These are phyloP conservation scores for Motacilla alba DNA, from an alignment of 2,113 vertebrate species.

Conservation along the genomic window DNA sequence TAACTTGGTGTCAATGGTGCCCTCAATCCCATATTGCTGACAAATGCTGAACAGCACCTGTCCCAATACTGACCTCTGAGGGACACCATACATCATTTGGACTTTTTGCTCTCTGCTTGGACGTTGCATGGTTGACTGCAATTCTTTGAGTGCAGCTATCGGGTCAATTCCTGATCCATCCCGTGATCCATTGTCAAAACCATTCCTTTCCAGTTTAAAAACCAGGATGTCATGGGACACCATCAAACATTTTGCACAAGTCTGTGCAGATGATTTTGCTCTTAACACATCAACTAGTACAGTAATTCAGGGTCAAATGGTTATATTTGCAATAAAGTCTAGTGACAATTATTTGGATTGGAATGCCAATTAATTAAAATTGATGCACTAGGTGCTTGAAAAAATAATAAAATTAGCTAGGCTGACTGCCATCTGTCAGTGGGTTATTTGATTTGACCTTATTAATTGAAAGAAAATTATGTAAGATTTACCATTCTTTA, in stretches of 20 bases:
- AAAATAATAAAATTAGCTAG: not conserved
- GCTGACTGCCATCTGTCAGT: not conserved
- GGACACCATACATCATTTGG: not conserved
- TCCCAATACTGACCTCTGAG: not conserved
- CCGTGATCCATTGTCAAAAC: not conserved
- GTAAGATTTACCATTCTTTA: not conserved
- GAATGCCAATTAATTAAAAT: not conserved
- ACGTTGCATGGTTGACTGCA: rapidly evolving
- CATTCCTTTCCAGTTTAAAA: not conserved
- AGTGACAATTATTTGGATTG: not conserved
- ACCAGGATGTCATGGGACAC: no score
- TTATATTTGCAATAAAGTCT: not conserved
- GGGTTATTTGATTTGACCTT: not conserved
- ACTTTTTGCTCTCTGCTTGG: no score
- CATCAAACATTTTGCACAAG: not conserved
- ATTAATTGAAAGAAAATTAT: not conserved
- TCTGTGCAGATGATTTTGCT: not conserved
- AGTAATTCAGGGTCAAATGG: not conserved
- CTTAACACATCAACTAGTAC: not conserved
- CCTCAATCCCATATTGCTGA: not conserved
- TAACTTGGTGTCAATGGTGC: not conserved
- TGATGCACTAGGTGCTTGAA: not conserved
- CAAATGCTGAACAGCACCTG: not conserved
- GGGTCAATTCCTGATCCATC: not conserved
- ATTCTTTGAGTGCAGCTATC: not conserved